Evolutionary conservation across 2,113 vertebrate species (phyloP), one percentile per base, ranked within the genome.

Genomic region (Callospermophilus lateralis): DNA sequence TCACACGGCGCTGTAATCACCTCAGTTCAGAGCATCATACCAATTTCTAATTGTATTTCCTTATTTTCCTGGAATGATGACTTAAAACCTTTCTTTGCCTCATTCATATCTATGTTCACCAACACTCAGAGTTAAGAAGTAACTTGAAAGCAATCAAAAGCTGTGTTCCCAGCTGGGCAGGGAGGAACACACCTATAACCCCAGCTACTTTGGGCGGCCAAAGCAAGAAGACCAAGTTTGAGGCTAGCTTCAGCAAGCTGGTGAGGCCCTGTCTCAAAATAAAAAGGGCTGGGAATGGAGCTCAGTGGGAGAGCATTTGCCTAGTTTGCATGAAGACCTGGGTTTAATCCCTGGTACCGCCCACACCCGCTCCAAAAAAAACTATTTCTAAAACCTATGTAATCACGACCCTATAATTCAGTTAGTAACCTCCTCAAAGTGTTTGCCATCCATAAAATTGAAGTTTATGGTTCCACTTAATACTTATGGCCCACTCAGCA

Each of bases 391-490:
- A 84, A n/a, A 42, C 8, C 17, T 45, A 53, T 8, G 22, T 67
- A 65, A 94, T 73, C 17, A 1, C 30, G 51, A 55, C 34, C 15
- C n/a, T 77, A 45, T 55, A 77, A 63, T 5, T 3, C 1, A 92
- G 48, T 16, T 61, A 51, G 45, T 48, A 89, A 83, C 16, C 28
- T 30, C 34, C 6, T 80, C n/a, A 77, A 63, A 20, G 15, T 58
- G 72, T 89, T 95, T 74, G 45, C 68, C 45, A 28, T 61, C 28
- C 79, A 76, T 55, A 92, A 84, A 67, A 70, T n/a, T 53, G 39
- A 34, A 79, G 45, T 65, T 93, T 94, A 61, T 74, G 28, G 22
- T 51, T 96, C 30, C n/a, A 85, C 74, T 79, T 85, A 90, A 68
- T 79, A 79, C 39, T 76, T 84, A 34, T 37, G 77, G 28, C 26